These are phyloP conservation scores for Passerculus sandwichensis DNA, from an alignment of 2,797 vertebrate species.

Conservation along the genomic window DNA sequence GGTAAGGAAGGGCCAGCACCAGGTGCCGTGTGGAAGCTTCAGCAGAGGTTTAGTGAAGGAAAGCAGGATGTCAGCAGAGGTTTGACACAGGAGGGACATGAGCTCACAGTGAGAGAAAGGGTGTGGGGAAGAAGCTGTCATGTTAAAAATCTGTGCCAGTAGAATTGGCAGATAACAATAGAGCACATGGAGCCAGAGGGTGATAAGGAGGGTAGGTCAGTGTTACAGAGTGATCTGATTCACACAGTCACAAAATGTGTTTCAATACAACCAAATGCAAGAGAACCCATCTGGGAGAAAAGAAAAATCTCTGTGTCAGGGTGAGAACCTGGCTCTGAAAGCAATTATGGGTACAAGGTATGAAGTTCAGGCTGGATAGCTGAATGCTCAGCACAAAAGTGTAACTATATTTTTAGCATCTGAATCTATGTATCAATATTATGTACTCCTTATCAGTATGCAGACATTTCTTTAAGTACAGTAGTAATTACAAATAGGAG, in stretches of 20 bases:
- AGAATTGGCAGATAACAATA: neutral
- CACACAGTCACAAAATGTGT: neutral
- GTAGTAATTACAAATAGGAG: neutral
- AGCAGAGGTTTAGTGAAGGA: neutral
- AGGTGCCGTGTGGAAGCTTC: neutral
- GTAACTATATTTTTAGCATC: neutral
- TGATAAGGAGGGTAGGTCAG: neutral
- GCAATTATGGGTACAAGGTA: neutral
- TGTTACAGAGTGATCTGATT: neutral
- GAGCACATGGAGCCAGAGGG: fast-evolving
- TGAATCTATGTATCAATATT: neutral
- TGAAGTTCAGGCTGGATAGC: neutral
- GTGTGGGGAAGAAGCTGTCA: neutral
- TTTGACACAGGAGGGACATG: neutral
- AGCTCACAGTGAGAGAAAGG: neutral
- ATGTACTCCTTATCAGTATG: neutral
- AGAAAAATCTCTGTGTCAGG: neutral
- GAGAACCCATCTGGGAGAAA: neutral
- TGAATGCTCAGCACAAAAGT: neutral
- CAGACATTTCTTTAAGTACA: neutral
- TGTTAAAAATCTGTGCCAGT: neutral
- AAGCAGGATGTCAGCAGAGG: neutral
- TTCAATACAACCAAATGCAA: neutral
- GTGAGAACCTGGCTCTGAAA: neutral
- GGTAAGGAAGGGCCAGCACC: neutral